Base-by-base conservation (phyloP, 2,113 vertebrate species). In the Sardina pilchardus region DNA sequence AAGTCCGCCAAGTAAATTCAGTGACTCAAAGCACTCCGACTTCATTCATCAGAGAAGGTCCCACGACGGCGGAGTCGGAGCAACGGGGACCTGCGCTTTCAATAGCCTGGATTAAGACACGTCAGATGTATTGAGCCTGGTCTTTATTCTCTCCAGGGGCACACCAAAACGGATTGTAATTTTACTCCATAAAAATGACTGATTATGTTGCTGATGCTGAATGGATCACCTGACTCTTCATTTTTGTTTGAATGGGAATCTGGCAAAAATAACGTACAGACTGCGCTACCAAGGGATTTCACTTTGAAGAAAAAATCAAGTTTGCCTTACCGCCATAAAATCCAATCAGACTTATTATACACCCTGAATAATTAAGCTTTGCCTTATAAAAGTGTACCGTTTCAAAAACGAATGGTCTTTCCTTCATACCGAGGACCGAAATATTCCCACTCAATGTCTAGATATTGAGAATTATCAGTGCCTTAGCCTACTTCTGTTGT, bases 11-110 rank as follows among this genome's bases (percentile, higher is more conserved):
- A 36, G 75, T 81, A 80, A 80, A 85, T 87, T 82, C 53, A 71
- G 59, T 84, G 86, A 48, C 86, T 81, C 21, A 42, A 45, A 56
- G 83, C 59, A 12, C 53, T 78, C 24, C 56, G 56, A 87, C 56
- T 85, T 87, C 86, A 87, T 87, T 87, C 81, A 87, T 24, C 48
- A 75, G 80, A 39, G 39, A 43, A 78, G 83, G 48, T 83, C 78
- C 85, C 81, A 82, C 78, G 81, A 59, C 71, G 30, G 30, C 14
- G 30, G 71, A 34, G 30, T 34, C 71, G 71, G 26, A 36, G 71
- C 71, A 36, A 14, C 30, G 71, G 71, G 71, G 71, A 36, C 71
- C 71, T 78, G 71, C 34, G 71, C 71, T 39, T 78, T 78, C 71
- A 78, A 78, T 39, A 39, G 71, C 71, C 30, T 78, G 71, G 71